A percentile compares a stretch with the other conserved stretches of the same genome.
Conservation (phyloP, 1,140 invertebrate species). For the Zaprionus africanus region DNA sequence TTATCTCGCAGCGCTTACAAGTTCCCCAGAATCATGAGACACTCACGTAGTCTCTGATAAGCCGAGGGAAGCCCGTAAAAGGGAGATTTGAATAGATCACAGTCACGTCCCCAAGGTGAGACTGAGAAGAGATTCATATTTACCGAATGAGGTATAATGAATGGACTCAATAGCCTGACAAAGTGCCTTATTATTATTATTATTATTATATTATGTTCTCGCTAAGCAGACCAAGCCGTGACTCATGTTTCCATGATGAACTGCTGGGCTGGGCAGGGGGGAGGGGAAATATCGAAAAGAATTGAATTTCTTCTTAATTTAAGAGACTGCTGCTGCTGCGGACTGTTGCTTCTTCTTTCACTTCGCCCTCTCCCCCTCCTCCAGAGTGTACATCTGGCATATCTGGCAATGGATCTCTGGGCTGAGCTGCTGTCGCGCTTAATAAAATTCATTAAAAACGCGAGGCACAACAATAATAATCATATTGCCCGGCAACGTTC, state of each 20-base stretch:
- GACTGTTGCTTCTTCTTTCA: slow-evolving; percentile 8
- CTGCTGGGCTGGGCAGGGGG: not conserved
- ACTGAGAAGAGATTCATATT: not conserved
- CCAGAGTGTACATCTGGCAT: not conserved
- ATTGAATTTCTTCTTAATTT: slow-evolving; percentile 48
- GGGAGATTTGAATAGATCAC: not conserved
- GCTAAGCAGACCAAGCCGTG: slow-evolving; percentile 1
- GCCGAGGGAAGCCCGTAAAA: not conserved
- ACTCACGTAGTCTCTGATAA: not conserved
- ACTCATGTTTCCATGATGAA: slow-evolving; percentile 18
- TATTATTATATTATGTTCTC: not conserved
- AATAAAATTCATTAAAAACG: slow-evolving; percentile 72
- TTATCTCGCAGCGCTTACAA: not conserved
- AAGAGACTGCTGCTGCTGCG: slow-evolving; percentile 26
- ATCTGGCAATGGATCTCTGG: slow-evolving; percentile 32
- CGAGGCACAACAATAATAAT: slow-evolving; percentile 55
- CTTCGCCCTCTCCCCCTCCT: not conserved
- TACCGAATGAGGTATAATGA: not conserved
- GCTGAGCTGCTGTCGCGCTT: slow-evolving; percentile 55
- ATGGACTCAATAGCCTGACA: not conserved
- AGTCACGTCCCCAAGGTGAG: not conserved
- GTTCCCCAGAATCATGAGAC: not conserved
- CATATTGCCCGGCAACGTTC: slow-evolving; percentile 40
- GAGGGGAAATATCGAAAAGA: not conserved
- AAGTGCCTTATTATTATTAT: not conserved